Conservation (phyloP, 2,797 vertebrate genomes). For the Peromyscus melanophrys region DNA sequence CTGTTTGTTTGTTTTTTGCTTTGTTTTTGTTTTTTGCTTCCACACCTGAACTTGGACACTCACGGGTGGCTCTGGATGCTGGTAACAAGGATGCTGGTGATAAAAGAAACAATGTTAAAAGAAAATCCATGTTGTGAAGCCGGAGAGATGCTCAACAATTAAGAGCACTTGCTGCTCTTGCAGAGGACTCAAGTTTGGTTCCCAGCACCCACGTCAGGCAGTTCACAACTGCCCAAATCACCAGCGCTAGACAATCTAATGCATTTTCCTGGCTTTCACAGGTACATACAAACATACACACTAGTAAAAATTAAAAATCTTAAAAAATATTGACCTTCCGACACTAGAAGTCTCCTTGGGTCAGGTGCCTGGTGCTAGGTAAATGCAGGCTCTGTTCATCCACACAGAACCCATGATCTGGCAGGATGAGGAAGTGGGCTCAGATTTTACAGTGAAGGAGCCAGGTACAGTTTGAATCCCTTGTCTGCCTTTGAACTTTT, state of each 20-base stretch:
- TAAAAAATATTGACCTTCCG: background rate
- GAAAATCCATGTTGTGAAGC: background rate
- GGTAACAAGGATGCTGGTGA: background rate
- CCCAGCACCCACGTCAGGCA: background rate
- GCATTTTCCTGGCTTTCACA: background rate
- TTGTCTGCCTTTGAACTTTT: background rate
- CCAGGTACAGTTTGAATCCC: no score
- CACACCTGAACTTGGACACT: conserved; percentile 21
- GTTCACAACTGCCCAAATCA: background rate
- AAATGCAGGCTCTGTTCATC: fast-evolving
- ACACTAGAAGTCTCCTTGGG: background rate
- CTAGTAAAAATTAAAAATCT: background rate
- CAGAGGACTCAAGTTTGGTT: background rate
- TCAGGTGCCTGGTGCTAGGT: no score
- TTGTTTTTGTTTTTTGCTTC: background rate
- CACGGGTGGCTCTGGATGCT: conserved; percentile 56
- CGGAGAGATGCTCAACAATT: background rate
- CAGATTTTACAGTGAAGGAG: background rate
- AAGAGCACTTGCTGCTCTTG: background rate
- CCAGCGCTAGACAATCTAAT: no score
- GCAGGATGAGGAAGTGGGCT: background rate
- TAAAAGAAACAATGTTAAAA: background rate
- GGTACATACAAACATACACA: background rate
- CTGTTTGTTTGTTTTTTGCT: background rate
- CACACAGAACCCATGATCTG: background rate